phyloP scores from a whole-genome alignment of 2,113 vertebrate genomes.

The Esox niger region DNA sequence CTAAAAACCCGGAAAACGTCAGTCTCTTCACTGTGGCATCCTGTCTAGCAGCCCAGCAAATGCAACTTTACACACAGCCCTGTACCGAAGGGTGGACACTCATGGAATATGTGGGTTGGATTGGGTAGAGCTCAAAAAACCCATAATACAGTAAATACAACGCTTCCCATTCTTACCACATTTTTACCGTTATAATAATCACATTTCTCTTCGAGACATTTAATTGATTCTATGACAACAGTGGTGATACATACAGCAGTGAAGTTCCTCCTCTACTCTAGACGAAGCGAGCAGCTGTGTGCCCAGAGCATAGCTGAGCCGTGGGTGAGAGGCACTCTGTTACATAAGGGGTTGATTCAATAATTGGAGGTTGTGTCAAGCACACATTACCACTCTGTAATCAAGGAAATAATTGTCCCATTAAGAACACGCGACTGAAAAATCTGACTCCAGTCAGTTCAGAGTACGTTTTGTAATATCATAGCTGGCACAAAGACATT shows the following conservation, averaged over 20 bases:
- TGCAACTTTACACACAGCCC: too few species aligned
- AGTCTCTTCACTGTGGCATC: neutral
- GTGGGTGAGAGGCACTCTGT: slow-evolving; percentile 24
- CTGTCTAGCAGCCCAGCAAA: too few species aligned
- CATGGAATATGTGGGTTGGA: too few species aligned
- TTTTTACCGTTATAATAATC: too few species aligned
- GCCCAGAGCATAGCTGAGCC: slow-evolving; percentile 13
- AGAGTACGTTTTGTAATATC: neutral
- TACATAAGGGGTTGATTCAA: slow-evolving; percentile 40
- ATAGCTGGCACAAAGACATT: neutral
- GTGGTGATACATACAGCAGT: neutral
- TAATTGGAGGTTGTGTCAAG: slow-evolving; percentile 51
- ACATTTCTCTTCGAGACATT: too few species aligned
- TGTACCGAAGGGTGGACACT: too few species aligned
- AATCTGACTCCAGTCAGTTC: slow-evolving; percentile 1
- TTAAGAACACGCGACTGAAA: slow-evolving; percentile 36
- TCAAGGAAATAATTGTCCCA: slow-evolving; percentile 46
- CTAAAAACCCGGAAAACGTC: slow-evolving; percentile 24
- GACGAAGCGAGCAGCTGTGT: slow-evolving; percentile 1
- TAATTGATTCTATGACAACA: neutral
- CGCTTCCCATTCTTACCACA: too few species aligned
- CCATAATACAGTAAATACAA: too few species aligned
- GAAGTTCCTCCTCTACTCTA: neutral
- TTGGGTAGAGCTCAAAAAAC: too few species aligned
- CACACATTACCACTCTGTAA: slow-evolving; percentile 54